Conservation (phyloP, 2,113 vertebrate genomes). For the Bothrops jararaca region DNA sequence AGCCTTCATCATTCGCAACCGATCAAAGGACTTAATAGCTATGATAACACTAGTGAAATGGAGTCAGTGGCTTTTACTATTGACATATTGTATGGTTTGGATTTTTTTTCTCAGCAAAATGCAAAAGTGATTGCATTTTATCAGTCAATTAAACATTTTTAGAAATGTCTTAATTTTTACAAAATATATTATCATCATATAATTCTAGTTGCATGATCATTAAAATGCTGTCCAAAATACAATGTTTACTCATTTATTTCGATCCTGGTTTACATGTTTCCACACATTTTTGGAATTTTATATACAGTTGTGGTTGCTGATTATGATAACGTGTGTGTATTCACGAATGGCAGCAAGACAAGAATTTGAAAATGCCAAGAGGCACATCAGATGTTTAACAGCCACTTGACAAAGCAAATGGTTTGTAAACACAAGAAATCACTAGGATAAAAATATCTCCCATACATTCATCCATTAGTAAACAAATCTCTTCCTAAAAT, state of each 20-base stretch:
- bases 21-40: too few species aligned
- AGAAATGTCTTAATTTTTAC: background rate
- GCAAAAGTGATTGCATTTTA: background rate
- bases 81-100: background rate
- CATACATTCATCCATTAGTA: background rate
- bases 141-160: background rate
- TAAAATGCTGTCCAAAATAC: background rate
- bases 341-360: background rate
- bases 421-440: background rate
- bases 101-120: background rate
- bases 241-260: background rate
- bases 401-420: background rate
- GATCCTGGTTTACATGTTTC: background rate
- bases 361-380: background rate
- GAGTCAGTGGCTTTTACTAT: background rate
- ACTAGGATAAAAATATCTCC: background rate
- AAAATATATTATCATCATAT: background rate
- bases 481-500: background rate
- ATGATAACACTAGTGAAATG: background rate
- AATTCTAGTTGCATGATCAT: background rate
- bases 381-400: fast-evolving
- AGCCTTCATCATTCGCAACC: too few species aligned
- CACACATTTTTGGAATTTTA: background rate
- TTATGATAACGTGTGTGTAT: background rate
- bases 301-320: background rate